Percentiles rank a stretch among this genome's conserved stretches.
These are phyloP conservation scores for Drosophila austrosaltans DNA, from an alignment of 2,888 invertebrate genomes.

Conservation along the genomic window DNA sequence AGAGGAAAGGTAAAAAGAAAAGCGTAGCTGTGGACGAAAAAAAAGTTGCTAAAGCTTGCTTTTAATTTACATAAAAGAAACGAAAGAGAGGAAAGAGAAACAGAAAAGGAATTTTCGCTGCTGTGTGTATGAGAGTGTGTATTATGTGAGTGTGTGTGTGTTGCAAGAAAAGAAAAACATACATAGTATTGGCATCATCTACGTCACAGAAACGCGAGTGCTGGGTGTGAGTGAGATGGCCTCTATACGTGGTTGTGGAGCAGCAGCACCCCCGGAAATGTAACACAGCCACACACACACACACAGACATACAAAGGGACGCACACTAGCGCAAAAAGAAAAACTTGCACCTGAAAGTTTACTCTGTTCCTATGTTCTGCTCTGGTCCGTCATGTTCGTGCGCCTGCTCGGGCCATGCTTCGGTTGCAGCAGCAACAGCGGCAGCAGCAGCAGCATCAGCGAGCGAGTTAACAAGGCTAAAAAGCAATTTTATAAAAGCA, in stretches of 20 bases:
- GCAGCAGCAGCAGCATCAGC: slow-evolving; percentile 13
- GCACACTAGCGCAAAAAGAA: slow-evolving; percentile 51
- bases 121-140: slow-evolving; percentile 13
- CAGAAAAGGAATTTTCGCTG: slow-evolving; percentile 63
- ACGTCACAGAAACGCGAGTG: slow-evolving; percentile 63
- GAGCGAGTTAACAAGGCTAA: slow-evolving; percentile 35
- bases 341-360: slow-evolving; percentile 78
- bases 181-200: slow-evolving; percentile 56
- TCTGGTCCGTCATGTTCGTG: slow-evolving; percentile 50
- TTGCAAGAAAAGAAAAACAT: slow-evolving; percentile 39
- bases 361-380: slow-evolving; percentile 21
- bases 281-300: slow-evolving; percentile 52
- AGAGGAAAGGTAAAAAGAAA: slow-evolving; percentile 22
- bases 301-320: slow-evolving; percentile 26
- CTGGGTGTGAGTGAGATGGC: slow-evolving; percentile 59
- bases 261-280: slow-evolving; percentile 76
- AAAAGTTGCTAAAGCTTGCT: slow-evolving; percentile 23
- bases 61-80: slow-evolving; percentile 55
- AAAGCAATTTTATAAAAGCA: slow-evolving; percentile 52
- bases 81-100: neutral
- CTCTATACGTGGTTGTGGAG: slow-evolving; percentile 29
- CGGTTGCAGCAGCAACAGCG: slow-evolving; percentile 29
- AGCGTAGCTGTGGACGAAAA: neutral
- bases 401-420: slow-evolving; percentile 31
- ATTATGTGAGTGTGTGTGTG: slow-evolving; percentile 10